These are phyloP conservation scores for Andricus curvator DNA, from an alignment of 2,888 invertebrate genomes.

Conservation along the genomic window DNA sequence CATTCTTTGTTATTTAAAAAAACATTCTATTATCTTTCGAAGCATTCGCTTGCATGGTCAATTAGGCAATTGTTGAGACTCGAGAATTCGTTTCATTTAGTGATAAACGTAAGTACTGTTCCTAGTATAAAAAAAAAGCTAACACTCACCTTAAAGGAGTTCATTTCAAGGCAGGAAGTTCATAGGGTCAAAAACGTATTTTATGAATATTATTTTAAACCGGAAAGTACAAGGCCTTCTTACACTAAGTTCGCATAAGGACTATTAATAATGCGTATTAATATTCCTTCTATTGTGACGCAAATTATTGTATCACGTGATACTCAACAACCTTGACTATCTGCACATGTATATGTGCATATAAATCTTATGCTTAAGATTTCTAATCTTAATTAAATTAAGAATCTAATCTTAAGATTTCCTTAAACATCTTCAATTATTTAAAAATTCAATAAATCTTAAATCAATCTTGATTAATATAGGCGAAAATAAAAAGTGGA, in stretches of 20 bases:
- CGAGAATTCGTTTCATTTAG: not conserved
- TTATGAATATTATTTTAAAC: conserved; percentile 9
- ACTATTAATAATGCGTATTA: conserved; percentile 43
- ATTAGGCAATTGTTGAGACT: not conserved
- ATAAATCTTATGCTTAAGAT: not conserved
- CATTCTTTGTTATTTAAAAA: not conserved
- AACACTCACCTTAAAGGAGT: conserved; percentile 39
- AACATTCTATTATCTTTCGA: not conserved
- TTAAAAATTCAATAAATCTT: no score
- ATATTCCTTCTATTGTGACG: conserved; percentile 41
- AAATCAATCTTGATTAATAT: no score
- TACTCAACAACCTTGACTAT: conserved; percentile 21
- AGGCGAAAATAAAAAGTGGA: no score
- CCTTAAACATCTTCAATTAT: no score
- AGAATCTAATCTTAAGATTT: no score
- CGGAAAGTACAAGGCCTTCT: conserved; percentile 44
- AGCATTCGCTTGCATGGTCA: not conserved
- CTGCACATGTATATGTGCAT: not conserved
- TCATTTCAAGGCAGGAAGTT: conserved; percentile 21
- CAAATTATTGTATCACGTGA: conserved; percentile 45
- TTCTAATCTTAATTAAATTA: no score
- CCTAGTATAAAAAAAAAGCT: not conserved
- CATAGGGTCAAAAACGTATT: conserved; percentile 5
- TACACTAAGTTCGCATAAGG: conserved; percentile 44
- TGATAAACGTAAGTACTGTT: not conserved